phyloP scores from a whole-genome alignment of 2,797 vertebrate species.

The Gymnoscopelus microlampas region DNA sequence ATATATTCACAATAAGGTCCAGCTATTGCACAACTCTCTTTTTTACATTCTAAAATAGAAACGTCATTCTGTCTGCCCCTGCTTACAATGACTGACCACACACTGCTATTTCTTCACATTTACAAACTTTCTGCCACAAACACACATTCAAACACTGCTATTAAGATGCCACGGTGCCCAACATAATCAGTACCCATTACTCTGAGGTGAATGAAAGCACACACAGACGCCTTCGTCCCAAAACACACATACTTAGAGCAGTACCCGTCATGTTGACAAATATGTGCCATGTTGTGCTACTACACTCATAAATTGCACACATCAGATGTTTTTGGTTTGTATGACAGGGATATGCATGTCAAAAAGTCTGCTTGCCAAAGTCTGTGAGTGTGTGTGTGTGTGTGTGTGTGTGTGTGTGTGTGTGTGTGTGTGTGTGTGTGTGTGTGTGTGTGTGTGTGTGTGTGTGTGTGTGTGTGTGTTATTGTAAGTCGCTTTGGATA shows the following conservation, averaged over 20 bases:
- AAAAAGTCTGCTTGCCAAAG: not conserved
- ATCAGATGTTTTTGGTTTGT: conserved; percentile 14
- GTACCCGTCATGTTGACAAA: conserved; percentile 20
- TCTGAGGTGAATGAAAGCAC: conserved; percentile 44
- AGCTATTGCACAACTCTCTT: conserved; percentile 8
- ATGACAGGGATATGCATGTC: conserved; percentile 22
- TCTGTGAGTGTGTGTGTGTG: conserved; percentile 12
- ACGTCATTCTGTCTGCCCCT: conserved; percentile 15
- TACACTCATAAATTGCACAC: conserved; percentile 13
- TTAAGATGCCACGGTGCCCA: conserved; percentile 57
- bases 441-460: not conserved
- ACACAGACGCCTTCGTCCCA: conserved; percentile 19
- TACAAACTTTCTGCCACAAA: conserved; percentile 30
- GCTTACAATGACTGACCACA: conserved; percentile 28
- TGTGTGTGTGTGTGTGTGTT: conserved; percentile 9
- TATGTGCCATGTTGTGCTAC: conserved; percentile 7
- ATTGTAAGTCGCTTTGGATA: too few species aligned
- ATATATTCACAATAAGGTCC: conserved; percentile 1
- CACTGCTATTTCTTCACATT: conserved; percentile 59
- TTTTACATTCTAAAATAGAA: conserved; percentile 35
- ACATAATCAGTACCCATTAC: conserved; percentile 62
- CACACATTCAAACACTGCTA: conserved; percentile 39
- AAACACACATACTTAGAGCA: conserved; percentile 18
- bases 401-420: not conserved
- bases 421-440: too few species aligned